These are phyloP conservation scores for Siniperca obscura DNA, from an alignment of 2,797 vertebrate genomes.

Conservation along the genomic window DNA sequence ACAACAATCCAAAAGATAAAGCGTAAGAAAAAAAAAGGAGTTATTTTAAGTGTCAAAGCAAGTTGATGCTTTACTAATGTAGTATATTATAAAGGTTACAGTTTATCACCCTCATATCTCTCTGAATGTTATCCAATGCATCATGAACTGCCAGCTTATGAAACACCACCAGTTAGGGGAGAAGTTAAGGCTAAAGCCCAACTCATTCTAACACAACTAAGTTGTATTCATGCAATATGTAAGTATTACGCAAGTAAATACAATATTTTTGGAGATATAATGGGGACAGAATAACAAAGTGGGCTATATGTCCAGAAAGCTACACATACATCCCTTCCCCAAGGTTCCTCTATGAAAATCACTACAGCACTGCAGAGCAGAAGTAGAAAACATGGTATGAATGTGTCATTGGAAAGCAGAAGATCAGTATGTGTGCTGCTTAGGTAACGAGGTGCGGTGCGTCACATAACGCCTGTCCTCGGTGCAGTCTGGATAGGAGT, in stretches of 20 bases:
- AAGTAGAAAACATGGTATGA: background rate
- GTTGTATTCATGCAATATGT: background rate
- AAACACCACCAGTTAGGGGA: slow-evolving; percentile 34
- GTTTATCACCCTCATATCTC: background rate
- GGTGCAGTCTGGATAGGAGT: background rate
- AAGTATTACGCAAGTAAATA: background rate
- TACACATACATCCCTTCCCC: background rate
- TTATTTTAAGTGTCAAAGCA: background rate
- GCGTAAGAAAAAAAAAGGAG: background rate
- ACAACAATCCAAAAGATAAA: background rate
- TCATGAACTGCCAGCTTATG: slow-evolving; percentile 40
- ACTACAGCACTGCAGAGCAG: background rate
- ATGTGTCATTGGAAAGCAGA: background rate
- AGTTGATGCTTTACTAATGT: background rate
- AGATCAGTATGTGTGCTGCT: slow-evolving; percentile 55
- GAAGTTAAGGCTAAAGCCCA: background rate
- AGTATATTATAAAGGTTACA: background rate
- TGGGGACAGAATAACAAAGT: background rate
- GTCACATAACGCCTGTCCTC: slow-evolving; percentile 62
- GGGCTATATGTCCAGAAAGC: background rate
- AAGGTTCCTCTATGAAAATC: background rate
- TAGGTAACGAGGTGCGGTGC: slow-evolving; percentile 57
- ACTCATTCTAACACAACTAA: background rate
- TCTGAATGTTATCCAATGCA: slow-evolving; percentile 53
- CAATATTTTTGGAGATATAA: too few species aligned